Evolutionary conservation across 2,113 vertebrate genomes (phyloP).

Genomic region (Apteryx mantelli): DNA sequence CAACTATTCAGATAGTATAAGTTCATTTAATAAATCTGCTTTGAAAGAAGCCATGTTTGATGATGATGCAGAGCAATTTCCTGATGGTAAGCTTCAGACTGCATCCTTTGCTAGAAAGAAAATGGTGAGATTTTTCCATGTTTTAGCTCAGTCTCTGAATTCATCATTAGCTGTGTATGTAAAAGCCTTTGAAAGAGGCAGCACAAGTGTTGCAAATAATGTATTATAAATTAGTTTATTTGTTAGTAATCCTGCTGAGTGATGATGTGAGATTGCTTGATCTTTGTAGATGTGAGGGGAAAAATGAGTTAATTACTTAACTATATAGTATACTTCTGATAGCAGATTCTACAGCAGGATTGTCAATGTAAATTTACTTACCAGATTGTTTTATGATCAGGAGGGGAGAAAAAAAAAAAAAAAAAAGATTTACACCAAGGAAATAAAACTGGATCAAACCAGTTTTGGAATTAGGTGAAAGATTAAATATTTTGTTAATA

Average conservation of each 20-base stretch:
- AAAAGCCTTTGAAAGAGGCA: neutral
- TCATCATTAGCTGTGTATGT: neutral
- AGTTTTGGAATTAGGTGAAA: neutral
- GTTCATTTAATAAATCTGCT: conserved; percentile 86
- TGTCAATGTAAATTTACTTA: neutral
- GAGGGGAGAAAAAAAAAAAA: neutral
- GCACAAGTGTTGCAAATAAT: neutral
- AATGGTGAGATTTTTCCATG: neutral
- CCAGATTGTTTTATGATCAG: neutral
- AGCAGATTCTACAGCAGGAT: neutral
- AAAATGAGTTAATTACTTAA: neutral
- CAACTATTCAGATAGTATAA: conserved; percentile 87
- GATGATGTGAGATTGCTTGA: neutral
- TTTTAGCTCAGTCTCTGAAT: neutral
- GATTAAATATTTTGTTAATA: conserved; percentile 7
- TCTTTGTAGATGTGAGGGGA: neutral
- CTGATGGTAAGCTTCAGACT: conserved; percentile 81
- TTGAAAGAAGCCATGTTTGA: conserved; percentile 91
- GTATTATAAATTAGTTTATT: neutral
- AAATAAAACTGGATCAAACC: neutral
- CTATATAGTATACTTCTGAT: neutral
- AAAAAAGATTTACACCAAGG: neutral
- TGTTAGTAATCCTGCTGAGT: neutral
- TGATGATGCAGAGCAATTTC: conserved; percentile 85
- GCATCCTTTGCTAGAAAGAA: neutral